Conservation (phyloP, 37 sponge, comb jelly and placozoan species). For the Eunapius fragilis region DNA sequence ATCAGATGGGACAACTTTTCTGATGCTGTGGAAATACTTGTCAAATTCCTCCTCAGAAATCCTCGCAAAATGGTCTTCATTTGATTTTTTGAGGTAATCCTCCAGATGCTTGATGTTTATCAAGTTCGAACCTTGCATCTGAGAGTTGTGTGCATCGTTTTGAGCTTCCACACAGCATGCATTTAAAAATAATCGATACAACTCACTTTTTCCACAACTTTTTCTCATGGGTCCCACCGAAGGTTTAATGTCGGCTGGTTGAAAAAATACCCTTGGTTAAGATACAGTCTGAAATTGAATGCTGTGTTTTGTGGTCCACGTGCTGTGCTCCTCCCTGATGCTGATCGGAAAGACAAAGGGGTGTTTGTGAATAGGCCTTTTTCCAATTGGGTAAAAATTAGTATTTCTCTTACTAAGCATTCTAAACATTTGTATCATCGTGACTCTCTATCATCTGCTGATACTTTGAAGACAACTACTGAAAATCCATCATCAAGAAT, state of each 20-base stretch:
- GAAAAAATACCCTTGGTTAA: constrained; percentile 58
- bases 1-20: too few relatives aligned
- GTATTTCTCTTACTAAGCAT: constrained; percentile 40
- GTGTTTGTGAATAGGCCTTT: constrained; percentile 62
- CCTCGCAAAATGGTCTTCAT: too few relatives aligned
- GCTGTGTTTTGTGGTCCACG: constrained; percentile 69
- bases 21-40: too few relatives aligned
- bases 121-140: too few relatives aligned
- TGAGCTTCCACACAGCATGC: too few relatives aligned
- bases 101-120: too few relatives aligned
- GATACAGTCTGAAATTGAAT: constrained; percentile 52
- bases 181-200: too few relatives aligned
- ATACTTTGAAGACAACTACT: constrained; percentile 47
- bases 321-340: constrained; percentile 27
- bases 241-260: constrained; percentile 28
- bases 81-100: too few relatives aligned
- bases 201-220: too few relatives aligned
- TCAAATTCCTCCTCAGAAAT: too few relatives aligned
- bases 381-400: constrained; percentile 67
- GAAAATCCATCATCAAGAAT: constrained; percentile 63
- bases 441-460: constrained; percentile 50
- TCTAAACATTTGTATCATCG: constrained; percentile 44
- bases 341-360: constrained; percentile 41
- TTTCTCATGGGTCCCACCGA: constrained; percentile 6
- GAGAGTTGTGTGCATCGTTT: too few relatives aligned